Base-by-base conservation (phyloP, 2,888 invertebrate genomes). In the Ferdinandea cuprea region DNA sequence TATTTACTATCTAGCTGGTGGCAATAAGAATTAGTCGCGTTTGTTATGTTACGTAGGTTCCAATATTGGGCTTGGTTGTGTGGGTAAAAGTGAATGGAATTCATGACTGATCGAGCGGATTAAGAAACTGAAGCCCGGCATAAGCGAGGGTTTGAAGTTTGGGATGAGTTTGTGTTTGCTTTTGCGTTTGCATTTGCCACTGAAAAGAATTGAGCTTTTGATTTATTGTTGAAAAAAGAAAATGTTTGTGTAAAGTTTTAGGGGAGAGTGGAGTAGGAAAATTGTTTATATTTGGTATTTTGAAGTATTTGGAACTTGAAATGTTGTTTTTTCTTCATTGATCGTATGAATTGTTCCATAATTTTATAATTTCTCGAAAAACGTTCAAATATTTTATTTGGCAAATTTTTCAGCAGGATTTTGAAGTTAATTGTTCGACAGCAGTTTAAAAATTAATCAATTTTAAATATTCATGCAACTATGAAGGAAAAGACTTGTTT, bases 71-170 rank as follows among this genome's bases (percentile, higher is more conserved):
- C 2, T 25, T 30, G n/a, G 0, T 6, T 58, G 72, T 59, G 72
- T 28, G 58, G 8, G 25, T 44, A 68, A 74, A 76, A 76, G 76
- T 76, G 76, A 76, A 76, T 37, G 74, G 58, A 58, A 35, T 65
- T 21, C 42, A 42, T 52, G 9, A 56, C 21, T 46, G 35, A 59
- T 50, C 50, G 28, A 58, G 40, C 46, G 28, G 46, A 37, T 19
- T 42, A 59, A 50, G 50, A 13, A 9, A 44, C 35, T n/a, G 32
- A 40, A 13, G 21, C 35, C 8, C 21, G 35, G 21, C 8, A 19
- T n/a, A 21, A 30, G 30, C 13, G 13, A 8, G 11, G 17, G 48
- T 50, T 54, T 30, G 21, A 11, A 25, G 72, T 46, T 63, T n/a
- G 44, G 54, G 13, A 28, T 61, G 28, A 35, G 42, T 32, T 13